Percentiles rank a stretch among this genome's conserved stretches.
These are phyloP conservation scores for Dasyurus viverrinus DNA, from an alignment of 2,113 vertebrate species.

Conservation along the genomic window DNA sequence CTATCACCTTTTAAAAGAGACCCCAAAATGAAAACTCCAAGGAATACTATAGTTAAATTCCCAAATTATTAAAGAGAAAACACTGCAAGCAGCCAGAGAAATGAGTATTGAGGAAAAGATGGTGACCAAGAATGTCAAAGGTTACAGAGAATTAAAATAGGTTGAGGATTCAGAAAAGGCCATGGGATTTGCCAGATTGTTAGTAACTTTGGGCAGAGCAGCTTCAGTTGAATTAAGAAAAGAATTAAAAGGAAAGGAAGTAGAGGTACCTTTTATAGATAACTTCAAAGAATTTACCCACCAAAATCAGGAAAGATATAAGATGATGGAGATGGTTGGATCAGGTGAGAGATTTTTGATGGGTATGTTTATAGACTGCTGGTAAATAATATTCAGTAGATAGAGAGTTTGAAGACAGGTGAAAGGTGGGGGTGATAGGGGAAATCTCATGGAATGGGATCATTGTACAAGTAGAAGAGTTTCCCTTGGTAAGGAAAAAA, in stretches of 20 bases:
- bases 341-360: neutral
- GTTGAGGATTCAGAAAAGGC: neutral
- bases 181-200: neutral
- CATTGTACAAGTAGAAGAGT: neutral
- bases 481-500: neutral
- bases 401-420: neutral
- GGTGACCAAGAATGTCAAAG: neutral
- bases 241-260: neutral
- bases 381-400: neutral
- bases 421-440: neutral
- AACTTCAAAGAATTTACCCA: neutral
- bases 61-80: neutral
- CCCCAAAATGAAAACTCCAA: too few species aligned
- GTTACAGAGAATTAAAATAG: neutral
- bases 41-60: too few species aligned
- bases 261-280: neutral
- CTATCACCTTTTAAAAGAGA: too few species aligned
- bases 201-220: neutral
- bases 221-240: neutral
- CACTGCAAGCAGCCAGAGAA: too few species aligned
- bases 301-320: neutral
- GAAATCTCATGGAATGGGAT: neutral
- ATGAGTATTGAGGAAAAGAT: neutral
- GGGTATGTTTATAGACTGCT: neutral
- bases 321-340: neutral